Conservation (phyloP, 2,113 vertebrate species). For the Caranx melampygus region DNA sequence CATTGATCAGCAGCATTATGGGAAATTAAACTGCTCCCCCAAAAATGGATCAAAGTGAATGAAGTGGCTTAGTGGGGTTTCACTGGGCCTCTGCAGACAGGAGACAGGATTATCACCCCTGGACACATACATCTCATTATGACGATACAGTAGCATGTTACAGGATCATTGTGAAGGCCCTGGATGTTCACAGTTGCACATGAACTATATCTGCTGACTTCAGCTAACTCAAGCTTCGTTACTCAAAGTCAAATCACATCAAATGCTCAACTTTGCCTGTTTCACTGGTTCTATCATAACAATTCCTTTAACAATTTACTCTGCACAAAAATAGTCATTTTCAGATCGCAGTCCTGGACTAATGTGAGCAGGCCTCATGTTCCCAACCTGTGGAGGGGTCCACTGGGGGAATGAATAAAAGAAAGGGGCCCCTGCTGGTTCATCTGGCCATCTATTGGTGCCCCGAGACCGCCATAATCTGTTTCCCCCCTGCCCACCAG, state of each 20-base stretch:
- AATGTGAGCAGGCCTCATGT: constrained; percentile 60
- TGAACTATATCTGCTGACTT: not conserved
- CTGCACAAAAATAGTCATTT: constrained; percentile 26
- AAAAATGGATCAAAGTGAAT: constrained; percentile 90
- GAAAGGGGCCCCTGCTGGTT: constrained; percentile 88
- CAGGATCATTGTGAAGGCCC: constrained; percentile 3
- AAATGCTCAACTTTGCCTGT: not conserved
- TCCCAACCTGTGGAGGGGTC: constrained; percentile 69
- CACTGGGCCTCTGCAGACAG: constrained; percentile 77
- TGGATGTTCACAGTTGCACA: not conserved
- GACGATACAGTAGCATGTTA: constrained; percentile 35
- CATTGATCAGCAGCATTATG: constrained; percentile 92
- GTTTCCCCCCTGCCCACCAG: constrained; percentile 75
- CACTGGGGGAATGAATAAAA: constrained; percentile 81
- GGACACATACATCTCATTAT: constrained; percentile 59
- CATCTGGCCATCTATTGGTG: constrained; percentile 90
- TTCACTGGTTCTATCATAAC: constrained; percentile 9
- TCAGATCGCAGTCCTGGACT: constrained; percentile 18
- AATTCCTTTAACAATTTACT: constrained; percentile 34
- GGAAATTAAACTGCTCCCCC: constrained; percentile 88
- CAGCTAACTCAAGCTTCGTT: not conserved
- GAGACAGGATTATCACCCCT: constrained; percentile 82
- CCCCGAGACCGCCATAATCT: constrained; percentile 89
- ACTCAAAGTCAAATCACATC: not conserved
- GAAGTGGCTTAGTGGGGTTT: constrained; percentile 85